Evolutionary conservation across 2,797 vertebrate genomes (phyloP), one percentile per base, ranked within the genome.

Genomic region (Phataginus tricuspis): DNA sequence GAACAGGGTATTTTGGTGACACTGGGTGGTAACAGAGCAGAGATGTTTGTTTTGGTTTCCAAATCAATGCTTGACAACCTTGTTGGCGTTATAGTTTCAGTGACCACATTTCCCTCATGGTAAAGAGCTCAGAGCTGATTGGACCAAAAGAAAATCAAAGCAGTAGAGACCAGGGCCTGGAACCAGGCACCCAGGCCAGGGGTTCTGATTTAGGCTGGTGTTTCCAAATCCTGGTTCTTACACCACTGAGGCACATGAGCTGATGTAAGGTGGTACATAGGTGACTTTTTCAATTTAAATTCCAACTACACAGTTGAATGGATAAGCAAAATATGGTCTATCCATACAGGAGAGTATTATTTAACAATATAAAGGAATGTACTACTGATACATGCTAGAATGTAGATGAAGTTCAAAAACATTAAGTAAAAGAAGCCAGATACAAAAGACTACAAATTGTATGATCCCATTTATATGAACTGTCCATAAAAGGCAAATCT

Each of bases 31-130:
- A 69, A 91, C 95, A 91, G 57, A 80, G n/a, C 42, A 72, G 63
- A 69, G 29, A 80, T 97, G 95, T 98, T 96, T 98, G 96, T 96
- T 98, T 97, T 97, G 96, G 97, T 98, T 97, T 98, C 97, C 96
- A 94, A 61, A 96, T 94, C 97, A 93, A 82, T 3, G 21, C 96
- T 83, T 96, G 91, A 97, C 97, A 96, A 97, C 91, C 90, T 78
- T 21, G 68, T 27, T 31, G 5, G 64, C 10, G 31, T 15, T 82
- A 84, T 16, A 45, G 85, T 90, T 90, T 96, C 23, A 7, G 93
- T 21, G 16, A 94, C 94, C 96, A 84, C 95, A 96, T 49, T 86
- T 86, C 79, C 74, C 84, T 68, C 63, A 0, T 14, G 31, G 68
- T 74, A 31, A 78, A 90, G 91, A 95, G 64, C 95, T 79, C 49